Percentiles rank a stretch among this genome's conserved stretches.
These are phyloP conservation scores for Trissolcus basalis DNA, from an alignment of 1,140 invertebrate species.

Conservation along the genomic window DNA sequence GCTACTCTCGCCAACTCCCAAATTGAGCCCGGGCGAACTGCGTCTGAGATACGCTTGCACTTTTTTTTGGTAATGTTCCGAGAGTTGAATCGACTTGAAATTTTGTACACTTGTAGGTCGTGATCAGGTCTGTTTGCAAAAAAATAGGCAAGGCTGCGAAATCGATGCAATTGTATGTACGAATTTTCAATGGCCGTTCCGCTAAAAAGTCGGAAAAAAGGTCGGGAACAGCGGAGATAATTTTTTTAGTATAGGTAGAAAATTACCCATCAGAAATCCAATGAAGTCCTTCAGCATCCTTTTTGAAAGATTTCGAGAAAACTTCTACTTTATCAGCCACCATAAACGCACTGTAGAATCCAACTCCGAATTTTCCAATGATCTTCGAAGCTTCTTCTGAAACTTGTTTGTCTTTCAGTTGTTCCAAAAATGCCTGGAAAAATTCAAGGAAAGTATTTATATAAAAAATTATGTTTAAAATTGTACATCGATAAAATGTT, in stretches of 20 bases:
- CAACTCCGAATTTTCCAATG: conserved; percentile 98
- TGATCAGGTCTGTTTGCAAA: too few species aligned
- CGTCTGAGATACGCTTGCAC: too few species aligned
- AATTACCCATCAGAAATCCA: conserved; percentile 93
- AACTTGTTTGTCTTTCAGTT: conserved; percentile 84
- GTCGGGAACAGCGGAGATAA: too few species aligned
- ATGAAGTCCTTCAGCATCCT: conserved; percentile 82
- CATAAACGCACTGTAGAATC: conserved; percentile 98
- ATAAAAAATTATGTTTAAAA: background rate
- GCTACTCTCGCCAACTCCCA: too few species aligned
- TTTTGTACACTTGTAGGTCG: too few species aligned
- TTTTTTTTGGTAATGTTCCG: too few species aligned
- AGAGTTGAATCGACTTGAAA: too few species aligned
- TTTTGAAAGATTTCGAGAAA: conserved; percentile 83
- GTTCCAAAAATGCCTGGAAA: conserved; percentile 85
- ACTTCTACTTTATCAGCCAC: conserved; percentile 96
- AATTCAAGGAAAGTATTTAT: conserved; percentile 3
- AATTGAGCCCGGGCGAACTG: too few species aligned
- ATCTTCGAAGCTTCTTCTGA: conserved; percentile 84
- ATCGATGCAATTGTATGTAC: too few species aligned
- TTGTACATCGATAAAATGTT: conserved; percentile 9
- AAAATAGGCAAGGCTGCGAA: too few species aligned
- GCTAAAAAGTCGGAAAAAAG: too few species aligned
- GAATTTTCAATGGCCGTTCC: too few species aligned
- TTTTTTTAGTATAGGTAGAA: conserved; percentile 11